Base-by-base conservation (phyloP, 2,888 invertebrate genomes). In the Hydrotaea cyrtoneurina region DNA sequence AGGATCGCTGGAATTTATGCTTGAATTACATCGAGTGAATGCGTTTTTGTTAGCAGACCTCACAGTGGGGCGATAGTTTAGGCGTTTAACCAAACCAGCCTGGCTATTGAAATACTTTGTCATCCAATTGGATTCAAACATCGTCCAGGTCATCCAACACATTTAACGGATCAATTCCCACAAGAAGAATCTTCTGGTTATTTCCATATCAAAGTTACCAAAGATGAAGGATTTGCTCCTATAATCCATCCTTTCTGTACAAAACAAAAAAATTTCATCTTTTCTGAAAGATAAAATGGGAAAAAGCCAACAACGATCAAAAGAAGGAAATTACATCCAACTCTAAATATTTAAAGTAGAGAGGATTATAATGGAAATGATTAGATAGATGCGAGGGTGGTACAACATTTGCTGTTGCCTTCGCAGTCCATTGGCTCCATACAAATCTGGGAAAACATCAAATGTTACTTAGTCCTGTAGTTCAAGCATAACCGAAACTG, bases 291-390 rank as follows among this genome's bases (percentile, higher is more conserved):
- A 66, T 0, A 0, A 64, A 36, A 64, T 23, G 21, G 23, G 5
- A 59, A 59, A 62, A 26, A 62, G 31, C 26, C n/a, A 62, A 31
- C 62, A 2, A 39, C 36, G n/a, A 62, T 31, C 31, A 62, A 31
- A 62, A 62, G 36, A 31, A 31, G 31, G 62, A 62, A 62, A 62
- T 62, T 62, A 62, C 62, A 62, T 31, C 31, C 62, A 62, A 26
- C 26, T 62, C 46, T 46, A 66, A 69, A 69, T 69, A 69, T 46
- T 69, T 69, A 43, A 69, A 69, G 69, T 46, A 69, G 39, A 43
- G 39, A 46, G 23, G 69, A 69, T 69, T 69, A 69, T 69, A 69
- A 69, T 69, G 46, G 46, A 69, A 43, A 43, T 69, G 69, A 69
- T 69, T 69, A 69, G 69, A 69, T 69, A 69, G 62, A 62, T 62